Evolutionary conservation across 2,888 invertebrate species (phyloP), one percentile per base, ranked within the genome.

Genomic region (Parnassius smintheus): DNA sequence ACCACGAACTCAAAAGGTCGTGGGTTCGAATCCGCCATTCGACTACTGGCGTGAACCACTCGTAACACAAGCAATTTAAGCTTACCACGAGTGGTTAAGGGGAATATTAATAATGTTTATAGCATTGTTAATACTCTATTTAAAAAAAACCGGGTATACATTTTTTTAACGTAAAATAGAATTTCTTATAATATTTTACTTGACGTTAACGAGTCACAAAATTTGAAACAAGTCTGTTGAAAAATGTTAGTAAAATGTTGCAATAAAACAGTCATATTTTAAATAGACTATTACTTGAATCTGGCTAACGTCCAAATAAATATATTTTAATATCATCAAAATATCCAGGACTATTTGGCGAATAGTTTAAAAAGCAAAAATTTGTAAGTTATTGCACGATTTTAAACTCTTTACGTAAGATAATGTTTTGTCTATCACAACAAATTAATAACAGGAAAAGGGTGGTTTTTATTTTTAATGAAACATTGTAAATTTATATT

Each of bases 271-370:
- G 76, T 76, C 74, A 74, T 73, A 77, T 78, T 75, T 80, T 77
- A 76, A 79, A 80, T 80, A 80, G 78, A 78, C 75, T 75, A 83
- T 84, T 83, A 82, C 80, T 81, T 77, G 75, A 70, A 63, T 68
- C 77, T 89, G 90, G 90, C 86, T 61, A 18, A 45, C 59, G 45
- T 83, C 90, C 90, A 91, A 85, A 75, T 80, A 76, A 81, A 83
- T 86, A 54, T 45, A 54, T 45, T 83, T 86, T 78, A 80, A 18
- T 87, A 84, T 81, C 86, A 87, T 87, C 84, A 85, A 85, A 84
- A 86, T 87, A 89, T 88, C 82, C 86, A 85, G 87, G 85, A 86
- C 89, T 84, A 88, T 89, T 86, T 88, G 84, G 86, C 85, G 83
- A 76, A 80, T 81, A 81, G 77, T 83, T 86, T 85, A 81, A 86